Evolutionary conservation across 2,888 invertebrate genomes (phyloP).

Genomic region (Entomobrya multifasciata): DNA sequence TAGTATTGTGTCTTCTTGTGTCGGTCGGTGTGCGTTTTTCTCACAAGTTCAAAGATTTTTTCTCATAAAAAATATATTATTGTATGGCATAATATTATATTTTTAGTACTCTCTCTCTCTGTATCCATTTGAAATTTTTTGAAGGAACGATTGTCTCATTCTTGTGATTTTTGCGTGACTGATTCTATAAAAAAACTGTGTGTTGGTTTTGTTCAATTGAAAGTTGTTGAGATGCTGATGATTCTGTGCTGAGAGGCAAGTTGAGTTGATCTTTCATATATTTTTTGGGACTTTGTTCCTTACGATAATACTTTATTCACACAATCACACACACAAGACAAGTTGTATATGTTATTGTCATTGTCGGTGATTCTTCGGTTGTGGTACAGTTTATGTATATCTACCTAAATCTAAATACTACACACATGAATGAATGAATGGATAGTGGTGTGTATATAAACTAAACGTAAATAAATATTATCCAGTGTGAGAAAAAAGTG

Average conservation of each 20-base stretch:
- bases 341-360: too few relatives aligned
- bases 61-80: too few relatives aligned
- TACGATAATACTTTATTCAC: not conserved
- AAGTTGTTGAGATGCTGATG: too few relatives aligned
- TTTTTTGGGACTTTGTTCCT: conserved; percentile 31
- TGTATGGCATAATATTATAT: too few relatives aligned
- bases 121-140: too few relatives aligned
- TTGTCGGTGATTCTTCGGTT: too few relatives aligned
- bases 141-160: too few relatives aligned
- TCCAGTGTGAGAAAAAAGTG: not conserved
- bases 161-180: conserved; percentile 30
- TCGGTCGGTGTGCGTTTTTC: not conserved
- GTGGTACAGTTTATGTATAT: not conserved
- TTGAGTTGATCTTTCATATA: conserved; percentile 9
- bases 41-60: not conserved
- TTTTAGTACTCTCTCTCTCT: too few relatives aligned
- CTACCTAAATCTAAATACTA: not conserved
- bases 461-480: too few relatives aligned
- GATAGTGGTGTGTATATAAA: not conserved
- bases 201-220: too few relatives aligned
- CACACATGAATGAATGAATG: not conserved
- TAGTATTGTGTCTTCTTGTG: not conserved
- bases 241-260: too few relatives aligned
- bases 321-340: too few relatives aligned
- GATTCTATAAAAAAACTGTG: conserved; percentile 25